These are phyloP conservation scores for Poeciliopsis occidentalis DNA, from an alignment of 2,113 vertebrate species.

Conservation along the genomic window DNA sequence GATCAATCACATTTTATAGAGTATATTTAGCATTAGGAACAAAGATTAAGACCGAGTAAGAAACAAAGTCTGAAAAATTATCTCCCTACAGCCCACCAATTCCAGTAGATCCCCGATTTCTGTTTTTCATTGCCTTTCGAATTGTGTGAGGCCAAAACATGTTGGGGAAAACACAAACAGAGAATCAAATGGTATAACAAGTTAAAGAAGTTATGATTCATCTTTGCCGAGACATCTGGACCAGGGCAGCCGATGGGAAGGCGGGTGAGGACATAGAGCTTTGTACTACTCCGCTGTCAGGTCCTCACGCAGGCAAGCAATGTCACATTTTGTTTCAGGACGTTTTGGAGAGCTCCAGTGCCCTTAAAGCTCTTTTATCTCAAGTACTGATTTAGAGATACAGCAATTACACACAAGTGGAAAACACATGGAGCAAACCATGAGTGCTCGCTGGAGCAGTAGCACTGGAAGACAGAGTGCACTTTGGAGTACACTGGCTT, in stretches of 20 bases:
- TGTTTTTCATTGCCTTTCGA: too few relatives aligned
- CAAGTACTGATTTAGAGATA: slow-evolving; percentile 18
- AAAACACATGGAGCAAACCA: slow-evolving; percentile 5
- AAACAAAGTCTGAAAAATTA: too few relatives aligned
- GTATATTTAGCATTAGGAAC: too few relatives aligned
- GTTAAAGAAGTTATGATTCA: slow-evolving; percentile 65
- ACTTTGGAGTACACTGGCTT: not conserved
- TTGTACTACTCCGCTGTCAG: slow-evolving; percentile 43
- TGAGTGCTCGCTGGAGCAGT: not conserved
- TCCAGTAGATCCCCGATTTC: too few relatives aligned
- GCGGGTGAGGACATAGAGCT: slow-evolving; percentile 49
- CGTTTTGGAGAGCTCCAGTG: slow-evolving; percentile 17
- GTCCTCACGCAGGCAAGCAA: slow-evolving; percentile 35
- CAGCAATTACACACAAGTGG: not conserved
- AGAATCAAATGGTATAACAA: slow-evolving; percentile 53
- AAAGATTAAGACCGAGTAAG: too few relatives aligned
- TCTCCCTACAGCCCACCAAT: too few relatives aligned
- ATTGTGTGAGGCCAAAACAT: slow-evolving; percentile 18
- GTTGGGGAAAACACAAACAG: slow-evolving; percentile 43
- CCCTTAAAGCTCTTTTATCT: slow-evolving; percentile 33
- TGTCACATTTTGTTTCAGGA: slow-evolving; percentile 37
- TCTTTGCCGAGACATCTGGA: slow-evolving; percentile 66
- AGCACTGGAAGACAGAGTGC: not conserved
- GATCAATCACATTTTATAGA: too few relatives aligned
- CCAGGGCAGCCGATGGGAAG: slow-evolving; percentile 48